These are phyloP conservation scores for Hanleya hanleyi DNA, from an alignment of 2,888 invertebrate species.

Conservation along the genomic window DNA sequence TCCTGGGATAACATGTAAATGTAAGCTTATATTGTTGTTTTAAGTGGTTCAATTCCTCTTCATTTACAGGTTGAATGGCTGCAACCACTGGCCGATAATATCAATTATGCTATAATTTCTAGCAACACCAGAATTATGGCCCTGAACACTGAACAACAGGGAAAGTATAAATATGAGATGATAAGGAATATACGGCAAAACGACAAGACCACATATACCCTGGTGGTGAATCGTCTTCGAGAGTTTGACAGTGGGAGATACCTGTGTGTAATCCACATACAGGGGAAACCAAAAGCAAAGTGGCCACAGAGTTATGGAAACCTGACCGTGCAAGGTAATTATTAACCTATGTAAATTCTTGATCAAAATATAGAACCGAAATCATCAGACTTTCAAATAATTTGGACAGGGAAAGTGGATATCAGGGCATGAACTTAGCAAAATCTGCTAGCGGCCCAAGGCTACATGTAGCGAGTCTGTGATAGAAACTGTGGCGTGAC, in stretches of 20 bases:
- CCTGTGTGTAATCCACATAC: constrained; percentile 57
- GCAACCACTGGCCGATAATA: background rate
- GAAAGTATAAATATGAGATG: constrained; percentile 51
- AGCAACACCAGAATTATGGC: constrained; percentile 1
- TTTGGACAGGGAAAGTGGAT: too few species aligned
- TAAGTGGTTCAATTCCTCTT: too few species aligned
- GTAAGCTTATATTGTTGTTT: too few species aligned
- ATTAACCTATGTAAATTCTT: too few species aligned
- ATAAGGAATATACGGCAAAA: constrained; percentile 39
- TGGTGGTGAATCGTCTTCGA: constrained; percentile 60
- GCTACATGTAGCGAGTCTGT: too few species aligned
- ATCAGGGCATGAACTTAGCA: too few species aligned
- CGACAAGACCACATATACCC: constrained; percentile 53
- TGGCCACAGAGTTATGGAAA: constrained; percentile 55
- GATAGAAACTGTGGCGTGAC: too few species aligned
- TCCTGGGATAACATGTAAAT: too few species aligned
- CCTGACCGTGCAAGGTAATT: constrained; percentile 57
- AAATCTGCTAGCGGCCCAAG: too few species aligned
- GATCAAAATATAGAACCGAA: too few species aligned
- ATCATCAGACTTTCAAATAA: too few species aligned
- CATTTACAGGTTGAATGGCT: background rate
- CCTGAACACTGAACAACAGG: constrained; percentile 23
- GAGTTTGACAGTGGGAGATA: constrained; percentile 64
- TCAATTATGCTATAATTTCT: background rate
- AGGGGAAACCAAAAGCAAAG: constrained; percentile 25